phyloP scores from a whole-genome alignment of 2,113 vertebrate species.

The Nothobranchius kuhntae region DNA sequence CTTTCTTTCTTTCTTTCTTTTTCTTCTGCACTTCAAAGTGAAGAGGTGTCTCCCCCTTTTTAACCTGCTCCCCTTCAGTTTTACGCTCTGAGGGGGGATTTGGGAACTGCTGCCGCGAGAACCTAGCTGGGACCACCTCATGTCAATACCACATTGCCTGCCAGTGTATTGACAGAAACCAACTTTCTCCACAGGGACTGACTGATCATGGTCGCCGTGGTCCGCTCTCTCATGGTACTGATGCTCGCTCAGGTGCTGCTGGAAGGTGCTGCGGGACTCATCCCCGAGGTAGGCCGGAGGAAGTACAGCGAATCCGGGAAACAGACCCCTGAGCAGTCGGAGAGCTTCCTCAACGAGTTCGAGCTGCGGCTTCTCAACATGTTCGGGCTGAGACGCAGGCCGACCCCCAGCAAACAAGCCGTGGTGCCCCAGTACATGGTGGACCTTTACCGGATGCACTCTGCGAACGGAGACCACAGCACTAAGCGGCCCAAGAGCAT shows the following conservation, averaged over 20 bases:
- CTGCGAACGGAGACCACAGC: conserved; percentile 83
- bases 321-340: conserved; percentile 84
- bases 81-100: conserved; percentile 48
- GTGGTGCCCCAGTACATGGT: conserved; percentile 96
- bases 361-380: conserved; percentile 93
- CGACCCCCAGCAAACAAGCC: conserved; percentile 89
- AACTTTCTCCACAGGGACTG: conserved; percentile 83
- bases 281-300: conserved; percentile 91
- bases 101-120: conserved; percentile 45
- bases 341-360: conserved; percentile 89
- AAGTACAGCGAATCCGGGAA: conserved; percentile 85
- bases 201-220: conserved; percentile 96
- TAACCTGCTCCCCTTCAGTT: conserved; percentile 42
- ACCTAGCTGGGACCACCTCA: conserved; percentile 41
- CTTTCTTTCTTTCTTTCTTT: too few relatives aligned
- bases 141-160: conserved; percentile 58
- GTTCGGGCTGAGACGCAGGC: conserved; percentile 93
- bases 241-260: conserved; percentile 95
- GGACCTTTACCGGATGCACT: conserved; percentile 93
- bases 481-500: conserved; percentile 77
- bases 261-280: conserved; percentile 90
- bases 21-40: conserved; percentile 72
- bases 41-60: conserved; percentile 64
- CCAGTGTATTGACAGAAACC: conserved; percentile 65
- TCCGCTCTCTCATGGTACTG: conserved; percentile 94